Conservation (phyloP, 2,113 vertebrate species). For the Lagenorhynchus albirostris region DNA sequence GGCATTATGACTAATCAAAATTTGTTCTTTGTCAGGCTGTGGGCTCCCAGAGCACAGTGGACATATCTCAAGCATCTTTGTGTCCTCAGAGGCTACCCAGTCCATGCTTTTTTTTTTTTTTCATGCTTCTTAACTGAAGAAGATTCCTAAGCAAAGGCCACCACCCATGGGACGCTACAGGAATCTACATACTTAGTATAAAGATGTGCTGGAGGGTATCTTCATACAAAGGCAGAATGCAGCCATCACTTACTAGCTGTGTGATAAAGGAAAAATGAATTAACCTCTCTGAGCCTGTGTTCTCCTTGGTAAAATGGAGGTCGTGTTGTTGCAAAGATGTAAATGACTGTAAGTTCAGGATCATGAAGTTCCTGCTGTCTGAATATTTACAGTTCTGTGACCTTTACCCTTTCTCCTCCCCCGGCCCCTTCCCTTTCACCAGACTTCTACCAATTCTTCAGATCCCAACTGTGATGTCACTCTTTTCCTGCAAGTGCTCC, state of each 20-base stretch:
- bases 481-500: neutral
- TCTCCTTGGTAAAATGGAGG: neutral
- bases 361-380: neutral
- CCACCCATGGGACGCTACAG: too few species aligned
- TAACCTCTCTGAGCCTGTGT: neutral
- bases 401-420: neutral
- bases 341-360: neutral
- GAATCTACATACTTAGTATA: neutral
- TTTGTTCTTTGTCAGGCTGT: neutral
- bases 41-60: neutral
- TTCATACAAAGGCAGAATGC: neutral
- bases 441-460: neutral
- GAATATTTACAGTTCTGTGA: neutral
- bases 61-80: neutral
- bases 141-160: neutral
- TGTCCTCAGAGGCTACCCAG: neutral
- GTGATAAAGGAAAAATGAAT: neutral
- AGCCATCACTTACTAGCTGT: neutral
- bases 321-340: neutral
- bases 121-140: neutral
- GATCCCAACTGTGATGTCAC: neutral
- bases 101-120: neutral
- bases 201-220: neutral
- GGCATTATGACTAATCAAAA: neutral
- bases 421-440: neutral